Percentiles rank a stretch among this genome's conserved stretches.
Evolutionary conservation across 2,888 invertebrate species (phyloP).

Genomic region (Eucera pruinosa): DNA sequence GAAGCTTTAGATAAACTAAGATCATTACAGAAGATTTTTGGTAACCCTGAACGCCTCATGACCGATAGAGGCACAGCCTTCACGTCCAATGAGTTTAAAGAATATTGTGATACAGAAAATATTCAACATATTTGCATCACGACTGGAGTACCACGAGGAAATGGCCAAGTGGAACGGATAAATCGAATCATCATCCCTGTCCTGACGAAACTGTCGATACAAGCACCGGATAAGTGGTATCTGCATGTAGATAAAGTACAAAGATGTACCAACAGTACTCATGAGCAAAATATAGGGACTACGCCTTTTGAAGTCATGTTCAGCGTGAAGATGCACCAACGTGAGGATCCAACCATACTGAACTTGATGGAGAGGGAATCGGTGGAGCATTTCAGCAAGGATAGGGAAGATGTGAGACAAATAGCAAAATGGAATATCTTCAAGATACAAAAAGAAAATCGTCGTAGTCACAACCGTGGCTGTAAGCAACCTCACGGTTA

Average conservation of each 20-base stretch:
- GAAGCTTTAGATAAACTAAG: background rate
- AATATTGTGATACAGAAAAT: slow-evolving; percentile 6
- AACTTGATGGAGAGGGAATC: slow-evolving; percentile 59
- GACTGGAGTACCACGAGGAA: background rate
- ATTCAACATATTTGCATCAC: background rate
- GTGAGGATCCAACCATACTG: slow-evolving; percentile 28
- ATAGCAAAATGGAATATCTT: slow-evolving; percentile 51
- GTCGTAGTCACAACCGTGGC: slow-evolving; percentile 41
- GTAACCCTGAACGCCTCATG: slow-evolving; percentile 21
- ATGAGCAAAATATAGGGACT: slow-evolving; percentile 39
- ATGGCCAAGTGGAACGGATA: background rate
- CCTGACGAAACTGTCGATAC: slow-evolving; percentile 22
- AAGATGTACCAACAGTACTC: slow-evolving; percentile 14
- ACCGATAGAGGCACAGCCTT: slow-evolving; percentile 17
- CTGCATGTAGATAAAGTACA: slow-evolving; percentile 7
- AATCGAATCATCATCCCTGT: slow-evolving; percentile 15
- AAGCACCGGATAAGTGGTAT: slow-evolving; percentile 16
- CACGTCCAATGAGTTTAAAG: background rate
- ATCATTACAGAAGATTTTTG: background rate
- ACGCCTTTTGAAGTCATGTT: slow-evolving; percentile 54
- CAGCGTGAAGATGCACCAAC: slow-evolving; percentile 49
- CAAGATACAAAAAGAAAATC: slow-evolving; percentile 71
- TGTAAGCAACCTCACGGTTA: slow-evolving; percentile 71
- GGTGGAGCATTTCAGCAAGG: slow-evolving; percentile 37
- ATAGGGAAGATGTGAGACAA: slow-evolving; percentile 47